These are phyloP conservation scores for Proisotoma minuta DNA, from an alignment of 2,888 invertebrate genomes.

Conservation along the genomic window DNA sequence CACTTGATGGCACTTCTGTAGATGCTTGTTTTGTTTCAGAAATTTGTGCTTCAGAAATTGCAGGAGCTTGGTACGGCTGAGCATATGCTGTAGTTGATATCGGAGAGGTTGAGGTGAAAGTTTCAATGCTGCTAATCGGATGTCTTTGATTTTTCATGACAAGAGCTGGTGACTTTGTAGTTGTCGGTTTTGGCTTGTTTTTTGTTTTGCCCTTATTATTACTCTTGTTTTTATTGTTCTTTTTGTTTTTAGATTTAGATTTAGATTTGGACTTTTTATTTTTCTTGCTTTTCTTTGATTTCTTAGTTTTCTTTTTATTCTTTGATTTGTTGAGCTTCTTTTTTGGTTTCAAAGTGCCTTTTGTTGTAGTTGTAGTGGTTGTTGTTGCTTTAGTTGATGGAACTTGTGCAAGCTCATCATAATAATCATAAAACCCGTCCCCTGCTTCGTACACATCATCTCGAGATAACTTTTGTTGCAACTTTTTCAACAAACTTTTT, in stretches of 20 bases:
- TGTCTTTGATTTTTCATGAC: slow-evolving; percentile 28
- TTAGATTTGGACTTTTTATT: slow-evolving; percentile 19
- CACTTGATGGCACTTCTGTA: background rate
- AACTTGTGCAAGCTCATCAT: slow-evolving; percentile 19
- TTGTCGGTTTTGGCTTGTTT: slow-evolving; percentile 12
- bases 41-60: background rate
- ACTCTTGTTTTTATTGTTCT: slow-evolving; percentile 7
- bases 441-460: slow-evolving; percentile 24
- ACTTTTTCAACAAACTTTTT: slow-evolving; percentile 36
- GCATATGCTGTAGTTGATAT: slow-evolving; percentile 16
- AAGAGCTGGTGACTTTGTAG: slow-evolving; percentile 15
- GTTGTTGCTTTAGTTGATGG: slow-evolving; percentile 30
- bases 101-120: slow-evolving; percentile 11
- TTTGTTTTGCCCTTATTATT: slow-evolving; percentile 13
- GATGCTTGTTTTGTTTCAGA: background rate
- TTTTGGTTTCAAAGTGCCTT: slow-evolving; percentile 20
- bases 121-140: slow-evolving; percentile 25
- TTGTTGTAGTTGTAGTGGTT: slow-evolving; percentile 25
- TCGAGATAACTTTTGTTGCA: slow-evolving; percentile 35
- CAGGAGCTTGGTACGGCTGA: slow-evolving; percentile 15
- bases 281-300: background rate
- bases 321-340: slow-evolving; percentile 8
- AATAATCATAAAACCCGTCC: slow-evolving; percentile 21
- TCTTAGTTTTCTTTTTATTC: slow-evolving; percentile 13
- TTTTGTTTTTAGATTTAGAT: slow-evolving; percentile 4